phyloP scores from a whole-genome alignment of 1,140 invertebrate species.

The Papilio aristodemus region DNA sequence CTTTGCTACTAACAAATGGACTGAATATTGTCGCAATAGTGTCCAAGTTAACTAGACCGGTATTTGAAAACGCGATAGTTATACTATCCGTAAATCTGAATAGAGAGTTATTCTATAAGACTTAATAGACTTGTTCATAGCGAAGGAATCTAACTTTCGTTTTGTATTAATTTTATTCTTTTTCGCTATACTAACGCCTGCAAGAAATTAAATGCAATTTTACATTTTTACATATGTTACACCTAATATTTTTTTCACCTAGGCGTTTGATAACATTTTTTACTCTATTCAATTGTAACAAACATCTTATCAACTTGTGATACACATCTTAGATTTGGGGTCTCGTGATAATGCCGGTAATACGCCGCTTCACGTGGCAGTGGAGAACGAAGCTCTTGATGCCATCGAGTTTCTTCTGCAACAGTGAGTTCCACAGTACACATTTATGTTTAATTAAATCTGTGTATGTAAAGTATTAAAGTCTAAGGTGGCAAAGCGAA shows the following conservation, averaged over 20 bases:
- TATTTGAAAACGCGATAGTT: neutral
- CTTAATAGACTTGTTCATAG: neutral
- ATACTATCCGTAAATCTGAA: neutral
- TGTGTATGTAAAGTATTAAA: too few species aligned
- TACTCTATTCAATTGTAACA: neutral
- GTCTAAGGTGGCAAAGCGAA: neutral
- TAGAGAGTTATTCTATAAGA: neutral
- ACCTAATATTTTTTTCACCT: neutral
- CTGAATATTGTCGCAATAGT: neutral
- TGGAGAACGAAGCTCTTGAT: slow-evolving; percentile 86
- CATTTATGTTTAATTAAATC: too few species aligned
- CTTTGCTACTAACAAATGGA: neutral
- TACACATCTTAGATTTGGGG: slow-evolving; percentile 85
- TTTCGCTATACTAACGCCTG: neutral
- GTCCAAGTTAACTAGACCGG: neutral
- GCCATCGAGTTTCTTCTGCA: slow-evolving; percentile 87
- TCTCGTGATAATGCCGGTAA: slow-evolving; percentile 87
- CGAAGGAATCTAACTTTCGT: neutral
- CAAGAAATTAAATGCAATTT: neutral
- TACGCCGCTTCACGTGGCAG: slow-evolving; percentile 90
- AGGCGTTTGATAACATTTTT: neutral
- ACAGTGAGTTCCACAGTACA: slow-evolving; percentile 83
- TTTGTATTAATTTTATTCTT: neutral
- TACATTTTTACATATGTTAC: neutral
- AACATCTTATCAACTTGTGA: neutral